phyloP scores from a whole-genome alignment of 2,113 vertebrate species.

The Heliornis fulica region DNA sequence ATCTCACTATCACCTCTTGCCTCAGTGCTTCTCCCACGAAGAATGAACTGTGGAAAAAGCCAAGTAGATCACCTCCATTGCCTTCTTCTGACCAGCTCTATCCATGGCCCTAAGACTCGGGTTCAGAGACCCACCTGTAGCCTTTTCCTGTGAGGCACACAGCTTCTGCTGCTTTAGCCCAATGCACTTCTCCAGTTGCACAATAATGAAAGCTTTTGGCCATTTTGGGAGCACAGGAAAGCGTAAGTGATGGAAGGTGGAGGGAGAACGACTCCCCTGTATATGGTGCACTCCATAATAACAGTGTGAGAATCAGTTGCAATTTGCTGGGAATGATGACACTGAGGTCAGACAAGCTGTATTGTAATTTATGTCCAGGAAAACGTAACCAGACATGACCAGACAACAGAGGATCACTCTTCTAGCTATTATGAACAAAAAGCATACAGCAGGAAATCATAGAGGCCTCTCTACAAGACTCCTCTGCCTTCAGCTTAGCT shows the following conservation, averaged over 20 bases:
- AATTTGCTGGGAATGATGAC: slow-evolving; percentile 43
- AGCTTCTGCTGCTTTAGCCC: background rate
- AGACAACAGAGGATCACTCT: slow-evolving; percentile 38
- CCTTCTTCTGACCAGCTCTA: background rate
- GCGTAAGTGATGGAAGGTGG: background rate
- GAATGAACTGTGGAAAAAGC: background rate
- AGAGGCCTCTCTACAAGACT: slow-evolving; percentile 13
- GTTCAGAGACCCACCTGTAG: background rate
- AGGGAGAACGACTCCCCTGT: background rate
- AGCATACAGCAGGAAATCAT: background rate
- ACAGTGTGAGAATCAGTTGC: slow-evolving; percentile 35
- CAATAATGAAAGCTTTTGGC: background rate
- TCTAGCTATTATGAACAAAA: slow-evolving; percentile 39
- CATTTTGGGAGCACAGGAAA: background rate
- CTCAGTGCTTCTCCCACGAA: background rate
- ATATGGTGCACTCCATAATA: background rate
- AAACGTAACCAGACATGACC: slow-evolving; percentile 53
- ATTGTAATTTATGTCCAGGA: slow-evolving; percentile 46
- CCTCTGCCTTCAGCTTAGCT: slow-evolving; percentile 31
- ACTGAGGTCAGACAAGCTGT: slow-evolving; percentile 31
- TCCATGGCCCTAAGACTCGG: background rate
- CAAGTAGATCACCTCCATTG: background rate
- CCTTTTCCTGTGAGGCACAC: background rate
- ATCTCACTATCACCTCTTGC: background rate
- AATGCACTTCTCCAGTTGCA: background rate